These are phyloP conservation scores for Megamerina dolium DNA, from an alignment of 2,888 invertebrate species.

Conservation along the genomic window DNA sequence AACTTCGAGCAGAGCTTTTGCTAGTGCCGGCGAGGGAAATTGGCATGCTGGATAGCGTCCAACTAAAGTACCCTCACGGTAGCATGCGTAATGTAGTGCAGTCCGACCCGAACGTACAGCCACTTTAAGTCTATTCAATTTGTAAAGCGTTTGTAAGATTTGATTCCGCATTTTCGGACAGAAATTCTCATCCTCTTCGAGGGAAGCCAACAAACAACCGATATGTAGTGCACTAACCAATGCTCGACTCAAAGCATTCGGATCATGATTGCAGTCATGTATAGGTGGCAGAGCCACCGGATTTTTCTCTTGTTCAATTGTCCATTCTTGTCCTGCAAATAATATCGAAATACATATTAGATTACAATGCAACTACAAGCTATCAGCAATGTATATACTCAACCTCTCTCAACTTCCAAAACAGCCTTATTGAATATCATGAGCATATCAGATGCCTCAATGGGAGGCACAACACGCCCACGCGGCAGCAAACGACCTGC, in stretches of 20 bases:
- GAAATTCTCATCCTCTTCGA: constrained; percentile 56
- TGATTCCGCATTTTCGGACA: constrained; percentile 52
- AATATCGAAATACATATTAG: background rate
- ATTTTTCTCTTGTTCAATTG: constrained; percentile 28
- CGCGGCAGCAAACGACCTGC: constrained; percentile 63
- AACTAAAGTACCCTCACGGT: constrained; percentile 65
- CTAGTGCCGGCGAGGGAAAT: constrained; percentile 64
- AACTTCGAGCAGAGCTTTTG: constrained; percentile 69
- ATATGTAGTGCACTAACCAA: constrained; percentile 81
- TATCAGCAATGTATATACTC: background rate
- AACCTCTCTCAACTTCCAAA: constrained; percentile 60
- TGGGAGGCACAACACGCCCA: constrained; percentile 70
- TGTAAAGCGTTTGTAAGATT: constrained; percentile 69
- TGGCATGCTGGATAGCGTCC: constrained; percentile 64
- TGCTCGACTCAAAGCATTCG: constrained; percentile 70
- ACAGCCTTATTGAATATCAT: constrained; percentile 78
- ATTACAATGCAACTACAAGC: background rate
- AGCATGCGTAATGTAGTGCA: constrained; percentile 77
- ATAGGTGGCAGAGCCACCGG: constrained; percentile 23
- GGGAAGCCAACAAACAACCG: constrained; percentile 67
- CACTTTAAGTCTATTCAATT: constrained; percentile 68
- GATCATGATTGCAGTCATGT: constrained; percentile 63
- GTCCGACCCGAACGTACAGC: constrained; percentile 60
- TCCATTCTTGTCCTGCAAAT: constrained; percentile 29
- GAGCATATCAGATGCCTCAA: constrained; percentile 75